These are phyloP conservation scores for Taxidea taxus DNA, from an alignment of 2,113 vertebrate species.

Conservation along the genomic window DNA sequence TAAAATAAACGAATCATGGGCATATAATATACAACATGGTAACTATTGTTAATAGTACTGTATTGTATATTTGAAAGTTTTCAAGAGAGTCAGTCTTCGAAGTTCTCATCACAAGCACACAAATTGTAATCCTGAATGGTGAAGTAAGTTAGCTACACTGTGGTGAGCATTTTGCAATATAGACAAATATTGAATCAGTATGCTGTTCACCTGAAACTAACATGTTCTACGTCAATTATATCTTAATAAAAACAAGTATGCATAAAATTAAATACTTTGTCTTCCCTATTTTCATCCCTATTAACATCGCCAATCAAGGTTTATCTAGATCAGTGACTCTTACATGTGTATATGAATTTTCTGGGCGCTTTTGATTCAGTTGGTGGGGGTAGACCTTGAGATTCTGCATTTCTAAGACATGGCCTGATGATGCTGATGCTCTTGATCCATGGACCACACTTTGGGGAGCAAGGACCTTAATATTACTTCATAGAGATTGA, in stretches of 20 bases:
- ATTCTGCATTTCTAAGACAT: not conserved
- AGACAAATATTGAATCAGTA: not conserved
- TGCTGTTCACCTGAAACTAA: not conserved
- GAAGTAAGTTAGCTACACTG: not conserved
- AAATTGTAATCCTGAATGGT: not conserved
- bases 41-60: not conserved
- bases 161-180: not conserved
- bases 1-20: not conserved
- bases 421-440: not conserved
- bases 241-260: not conserved
- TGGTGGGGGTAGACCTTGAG: not conserved
- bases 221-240: not conserved
- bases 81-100: not conserved
- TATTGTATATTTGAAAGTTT: not conserved
- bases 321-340: not conserved
- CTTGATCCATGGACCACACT: not conserved
- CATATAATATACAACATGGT: too few relatives aligned
- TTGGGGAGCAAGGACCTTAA: not conserved
- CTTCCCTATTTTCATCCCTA: not conserved
- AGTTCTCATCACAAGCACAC: not conserved
- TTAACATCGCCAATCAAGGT: not conserved
- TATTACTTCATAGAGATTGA: not conserved
- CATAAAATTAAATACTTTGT: not conserved
- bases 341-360: not conserved
- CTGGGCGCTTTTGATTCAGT: not conserved